Evolutionary conservation across 2,888 invertebrate genomes (phyloP).

Genomic region (Habroteleia sp.): DNA sequence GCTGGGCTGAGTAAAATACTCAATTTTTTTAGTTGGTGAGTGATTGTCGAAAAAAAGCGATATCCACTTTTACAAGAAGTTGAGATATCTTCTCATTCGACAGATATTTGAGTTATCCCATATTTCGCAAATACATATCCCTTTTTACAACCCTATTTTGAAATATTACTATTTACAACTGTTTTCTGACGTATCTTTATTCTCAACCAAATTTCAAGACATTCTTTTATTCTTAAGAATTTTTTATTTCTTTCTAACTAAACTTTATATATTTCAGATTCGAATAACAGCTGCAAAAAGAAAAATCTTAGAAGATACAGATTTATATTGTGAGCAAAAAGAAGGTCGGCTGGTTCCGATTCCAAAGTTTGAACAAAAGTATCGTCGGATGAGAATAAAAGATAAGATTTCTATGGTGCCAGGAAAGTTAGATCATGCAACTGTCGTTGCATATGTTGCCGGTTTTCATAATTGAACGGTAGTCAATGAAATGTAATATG

Average conservation of each 20-base stretch:
- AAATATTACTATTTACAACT: too few relatives aligned
- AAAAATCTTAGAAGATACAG: constrained; percentile 90
- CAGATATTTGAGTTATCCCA: too few relatives aligned
- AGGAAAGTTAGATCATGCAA: constrained; percentile 94
- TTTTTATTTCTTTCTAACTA: background rate
- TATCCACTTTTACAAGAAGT: too few relatives aligned
- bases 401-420: constrained; percentile 90
- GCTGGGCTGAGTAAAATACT: too few relatives aligned
- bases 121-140: too few relatives aligned
- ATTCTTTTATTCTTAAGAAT: too few relatives aligned
- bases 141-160: too few relatives aligned
- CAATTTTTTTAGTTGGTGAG: too few relatives aligned
- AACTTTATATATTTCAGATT: constrained; percentile 66
- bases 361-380: constrained; percentile 85
- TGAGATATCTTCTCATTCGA: too few relatives aligned
- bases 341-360: constrained; percentile 83
- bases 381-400: constrained; percentile 86
- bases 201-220: too few relatives aligned
- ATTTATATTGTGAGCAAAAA: constrained; percentile 86
- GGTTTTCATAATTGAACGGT: constrained; percentile 77
- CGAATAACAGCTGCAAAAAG: constrained; percentile 90
- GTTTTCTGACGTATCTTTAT: too few relatives aligned
- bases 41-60: too few relatives aligned
- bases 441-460: constrained; percentile 90
- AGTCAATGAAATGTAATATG: constrained; percentile 55